Evolutionary conservation across 2,888 invertebrate species (phyloP).

Genomic region (Calephelis perditalis): DNA sequence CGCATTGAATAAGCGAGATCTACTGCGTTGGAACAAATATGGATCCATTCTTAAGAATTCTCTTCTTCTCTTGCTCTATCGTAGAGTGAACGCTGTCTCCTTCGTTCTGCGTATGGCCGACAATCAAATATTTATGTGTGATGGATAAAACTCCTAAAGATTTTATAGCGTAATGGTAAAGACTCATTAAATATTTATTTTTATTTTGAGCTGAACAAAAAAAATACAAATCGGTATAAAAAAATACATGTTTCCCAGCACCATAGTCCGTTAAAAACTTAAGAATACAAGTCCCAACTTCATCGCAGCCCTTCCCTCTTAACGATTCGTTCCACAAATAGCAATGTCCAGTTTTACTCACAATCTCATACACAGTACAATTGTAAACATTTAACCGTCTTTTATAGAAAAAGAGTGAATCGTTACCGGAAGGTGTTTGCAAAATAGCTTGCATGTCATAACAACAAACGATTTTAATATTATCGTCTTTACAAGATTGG

Average conservation of each 20-base stretch:
- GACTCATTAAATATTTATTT: conserved; percentile 23
- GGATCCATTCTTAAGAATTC: conserved; percentile 18
- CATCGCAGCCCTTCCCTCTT: conserved; percentile 22
- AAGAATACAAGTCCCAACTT: conserved; percentile 27
- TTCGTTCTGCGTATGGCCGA: conserved; percentile 17
- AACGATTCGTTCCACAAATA: no score
- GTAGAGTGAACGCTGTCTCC: neutral
- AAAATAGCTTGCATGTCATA: no score
- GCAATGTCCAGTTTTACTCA: no score
- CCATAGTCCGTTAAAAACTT: conserved; percentile 24
- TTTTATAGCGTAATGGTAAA: conserved; percentile 23
- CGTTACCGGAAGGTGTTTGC: no score
- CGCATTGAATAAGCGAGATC: conserved; percentile 18
- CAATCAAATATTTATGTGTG: conserved; percentile 13
- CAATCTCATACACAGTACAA: no score
- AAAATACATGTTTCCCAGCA: conserved; percentile 21
- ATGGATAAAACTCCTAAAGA: conserved; percentile 24
- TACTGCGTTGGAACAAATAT: conserved; percentile 19
- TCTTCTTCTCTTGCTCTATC: conserved; percentile 16
- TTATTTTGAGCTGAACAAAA: conserved; percentile 25
- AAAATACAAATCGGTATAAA: conserved; percentile 22
- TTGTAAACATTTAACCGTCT: no score
- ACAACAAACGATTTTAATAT: neutral
- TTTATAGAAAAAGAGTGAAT: no score
- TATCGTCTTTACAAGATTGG: neutral